A percentile compares a stretch with the other conserved stretches of the same genome.
Conservation (phyloP, 2,888 invertebrate genomes). For the Cryptus armator region DNA sequence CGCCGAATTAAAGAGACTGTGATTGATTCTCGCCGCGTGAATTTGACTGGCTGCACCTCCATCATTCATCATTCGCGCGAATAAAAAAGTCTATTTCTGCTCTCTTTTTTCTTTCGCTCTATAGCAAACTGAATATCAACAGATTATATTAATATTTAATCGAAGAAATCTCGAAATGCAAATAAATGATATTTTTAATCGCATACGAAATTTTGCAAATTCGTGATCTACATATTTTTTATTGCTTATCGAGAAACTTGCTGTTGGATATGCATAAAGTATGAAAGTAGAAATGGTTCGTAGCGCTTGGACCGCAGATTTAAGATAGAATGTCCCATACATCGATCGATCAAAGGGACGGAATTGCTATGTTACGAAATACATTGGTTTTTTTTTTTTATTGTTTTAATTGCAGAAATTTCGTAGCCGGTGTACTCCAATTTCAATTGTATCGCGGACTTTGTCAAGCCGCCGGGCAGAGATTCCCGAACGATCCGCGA, state of each 20-base stretch:
- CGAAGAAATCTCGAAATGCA: too few relatives aligned
- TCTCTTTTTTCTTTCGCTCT: conserved; percentile 24
- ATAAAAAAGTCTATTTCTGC: conserved; percentile 36
- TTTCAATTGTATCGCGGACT: conserved; percentile 96
- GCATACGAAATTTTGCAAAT: neutral
- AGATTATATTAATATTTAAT: too few relatives aligned
- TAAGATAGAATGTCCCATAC: neutral
- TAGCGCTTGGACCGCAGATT: neutral
- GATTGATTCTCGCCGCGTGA: conserved; percentile 49
- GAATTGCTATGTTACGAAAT: too few relatives aligned
- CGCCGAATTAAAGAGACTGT: conserved; percentile 60
- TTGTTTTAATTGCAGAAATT: conserved; percentile 90
- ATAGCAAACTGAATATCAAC: neutral
- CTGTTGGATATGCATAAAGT: neutral
- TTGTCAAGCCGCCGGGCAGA: conserved; percentile 94
- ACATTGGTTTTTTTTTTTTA: neutral
- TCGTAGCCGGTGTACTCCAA: conserved; percentile 96
- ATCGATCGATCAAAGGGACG: neutral
- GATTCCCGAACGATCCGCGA: conserved; percentile 90
- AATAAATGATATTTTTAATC: too few relatives aligned
- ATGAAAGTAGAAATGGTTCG: neutral
- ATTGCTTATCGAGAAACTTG: neutral
- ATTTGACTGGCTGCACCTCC: conserved; percentile 13
- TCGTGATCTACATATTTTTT: neutral
- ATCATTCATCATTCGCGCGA: conserved; percentile 41